Percentiles rank a stretch among this genome's conserved stretches.
These are phyloP conservation scores for Gopherus evgoodei DNA, from an alignment of 2,113 vertebrate species.

Conservation along the genomic window DNA sequence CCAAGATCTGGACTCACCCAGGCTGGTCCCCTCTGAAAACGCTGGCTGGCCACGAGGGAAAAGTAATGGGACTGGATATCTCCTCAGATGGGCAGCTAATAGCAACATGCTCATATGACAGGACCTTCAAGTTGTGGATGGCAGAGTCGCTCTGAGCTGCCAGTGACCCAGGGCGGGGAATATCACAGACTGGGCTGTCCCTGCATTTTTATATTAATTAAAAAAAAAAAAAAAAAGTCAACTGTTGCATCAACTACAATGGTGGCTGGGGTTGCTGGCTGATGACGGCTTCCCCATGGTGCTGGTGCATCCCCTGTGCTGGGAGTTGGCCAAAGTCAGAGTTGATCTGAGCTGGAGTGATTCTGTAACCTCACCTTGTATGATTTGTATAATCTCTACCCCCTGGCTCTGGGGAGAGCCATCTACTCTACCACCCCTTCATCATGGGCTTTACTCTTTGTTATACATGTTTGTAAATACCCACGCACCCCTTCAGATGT, in stretches of 20 bases:
- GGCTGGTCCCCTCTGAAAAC: conserved; percentile 97
- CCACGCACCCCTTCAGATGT: fast-evolving
- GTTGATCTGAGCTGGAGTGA: background rate
- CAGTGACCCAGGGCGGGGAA: background rate
- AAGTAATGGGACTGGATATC: conserved; percentile 97
- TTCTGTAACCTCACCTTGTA: background rate
- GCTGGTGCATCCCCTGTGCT: background rate
- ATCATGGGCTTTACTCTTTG: background rate
- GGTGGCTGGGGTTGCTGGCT: background rate
- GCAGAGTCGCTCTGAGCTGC: conserved; percentile 81
- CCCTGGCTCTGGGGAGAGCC: background rate
- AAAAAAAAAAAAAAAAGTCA: background rate
- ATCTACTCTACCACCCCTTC: background rate
- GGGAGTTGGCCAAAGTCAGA: background rate
- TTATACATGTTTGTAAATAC: background rate
- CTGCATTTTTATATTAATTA: conserved; percentile 15
- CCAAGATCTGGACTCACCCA: conserved; percentile 97
- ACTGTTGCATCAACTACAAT: fast-evolving
- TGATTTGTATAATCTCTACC: background rate
- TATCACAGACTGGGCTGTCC: fast-evolving
- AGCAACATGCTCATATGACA: conserved; percentile 95
- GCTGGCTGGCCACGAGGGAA: conserved; percentile 94
- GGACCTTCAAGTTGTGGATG: conserved; percentile 98
- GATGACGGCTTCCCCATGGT: background rate
- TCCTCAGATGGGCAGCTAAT: conserved; percentile 94